Evolutionary conservation across 2,888 invertebrate species (phyloP).

Genomic region (Drosophila seclusa): DNA sequence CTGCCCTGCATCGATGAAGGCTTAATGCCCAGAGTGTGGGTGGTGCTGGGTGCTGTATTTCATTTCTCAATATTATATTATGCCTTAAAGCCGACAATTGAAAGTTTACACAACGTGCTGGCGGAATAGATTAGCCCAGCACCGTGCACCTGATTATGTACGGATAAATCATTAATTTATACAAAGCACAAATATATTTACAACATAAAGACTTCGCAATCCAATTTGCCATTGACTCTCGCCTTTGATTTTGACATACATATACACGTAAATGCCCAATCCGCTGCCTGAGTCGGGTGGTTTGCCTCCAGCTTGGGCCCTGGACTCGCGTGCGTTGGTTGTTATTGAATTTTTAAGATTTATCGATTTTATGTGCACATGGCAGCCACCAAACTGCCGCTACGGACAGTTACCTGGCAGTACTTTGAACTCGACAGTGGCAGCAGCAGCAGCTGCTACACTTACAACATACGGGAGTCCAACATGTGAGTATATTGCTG

Average conservation of each 20-base stretch:
- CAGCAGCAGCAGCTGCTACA: constrained; percentile 55
- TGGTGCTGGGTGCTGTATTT: constrained; percentile 15
- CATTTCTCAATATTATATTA: constrained; percentile 35
- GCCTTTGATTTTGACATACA: constrained; percentile 50
- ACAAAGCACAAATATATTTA: constrained; percentile 18
- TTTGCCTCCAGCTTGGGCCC: constrained; percentile 9
- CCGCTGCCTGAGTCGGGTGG: constrained; percentile 7
- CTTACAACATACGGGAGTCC: constrained; percentile 27
- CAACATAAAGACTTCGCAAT: constrained; percentile 31
- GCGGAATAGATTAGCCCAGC: constrained; percentile 20
- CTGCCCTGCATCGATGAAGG: constrained; percentile 65
- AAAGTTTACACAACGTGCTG: constrained; percentile 59
- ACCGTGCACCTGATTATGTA: constrained; percentile 38
- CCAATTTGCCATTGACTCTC: constrained; percentile 74
- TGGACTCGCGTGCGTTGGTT: constrained; percentile 63
- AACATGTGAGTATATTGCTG: constrained; percentile 41
- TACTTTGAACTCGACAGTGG: constrained; percentile 51
- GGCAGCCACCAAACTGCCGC: constrained; percentile 15
- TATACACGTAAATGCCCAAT: constrained; percentile 10
- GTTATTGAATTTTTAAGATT: constrained; percentile 81
- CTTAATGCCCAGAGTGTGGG: constrained; percentile 37
- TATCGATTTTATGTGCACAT: constrained; percentile 72
- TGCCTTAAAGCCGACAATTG: constrained; percentile 76
- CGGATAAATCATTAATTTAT: constrained; percentile 66
- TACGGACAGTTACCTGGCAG: constrained; percentile 35